These are phyloP conservation scores for Plusia festucae DNA, from an alignment of 2,888 invertebrate species.

Conservation along the genomic window DNA sequence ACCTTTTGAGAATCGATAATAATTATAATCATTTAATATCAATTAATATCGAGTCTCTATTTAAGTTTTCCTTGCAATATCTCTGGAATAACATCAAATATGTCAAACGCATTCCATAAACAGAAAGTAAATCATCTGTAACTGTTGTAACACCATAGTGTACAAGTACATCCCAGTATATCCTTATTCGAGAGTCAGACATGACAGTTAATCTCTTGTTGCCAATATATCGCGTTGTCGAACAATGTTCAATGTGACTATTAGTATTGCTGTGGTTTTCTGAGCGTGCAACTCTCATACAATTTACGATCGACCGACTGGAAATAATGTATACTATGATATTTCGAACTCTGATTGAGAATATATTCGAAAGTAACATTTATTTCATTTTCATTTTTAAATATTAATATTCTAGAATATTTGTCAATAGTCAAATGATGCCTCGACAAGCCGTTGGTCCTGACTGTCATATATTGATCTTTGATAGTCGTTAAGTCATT, in stretches of 20 bases:
- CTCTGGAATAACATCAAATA: neutral
- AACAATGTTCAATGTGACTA: constrained; percentile 6
- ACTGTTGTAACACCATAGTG: neutral
- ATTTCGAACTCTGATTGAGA: neutral
- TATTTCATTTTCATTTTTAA: constrained; percentile 9
- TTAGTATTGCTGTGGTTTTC: constrained; percentile 5
- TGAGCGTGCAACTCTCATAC: constrained; percentile 4
- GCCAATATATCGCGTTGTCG: constrained; percentile 3
- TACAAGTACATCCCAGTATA: neutral
- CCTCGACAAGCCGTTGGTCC: too few species aligned
- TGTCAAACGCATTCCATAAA: neutral
- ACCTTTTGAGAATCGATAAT: too few species aligned
- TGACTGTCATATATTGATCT: too few species aligned
- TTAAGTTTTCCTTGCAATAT: neutral
- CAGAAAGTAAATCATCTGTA: neutral
- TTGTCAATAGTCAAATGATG: too few species aligned
- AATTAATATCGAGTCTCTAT: too few species aligned
- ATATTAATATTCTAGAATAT: constrained; percentile 13
- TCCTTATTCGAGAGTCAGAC: constrained; percentile 3
- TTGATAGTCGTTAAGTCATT: too few species aligned
- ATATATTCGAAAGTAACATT: neutral
- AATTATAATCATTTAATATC: too few species aligned
- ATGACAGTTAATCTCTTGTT: constrained; percentile 8
- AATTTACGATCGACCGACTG: constrained; percentile 3
- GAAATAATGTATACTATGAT: constrained; percentile 2